Evolutionary conservation across 2,888 invertebrate species (phyloP).

Genomic region (Syrphus vitripennis): DNA sequence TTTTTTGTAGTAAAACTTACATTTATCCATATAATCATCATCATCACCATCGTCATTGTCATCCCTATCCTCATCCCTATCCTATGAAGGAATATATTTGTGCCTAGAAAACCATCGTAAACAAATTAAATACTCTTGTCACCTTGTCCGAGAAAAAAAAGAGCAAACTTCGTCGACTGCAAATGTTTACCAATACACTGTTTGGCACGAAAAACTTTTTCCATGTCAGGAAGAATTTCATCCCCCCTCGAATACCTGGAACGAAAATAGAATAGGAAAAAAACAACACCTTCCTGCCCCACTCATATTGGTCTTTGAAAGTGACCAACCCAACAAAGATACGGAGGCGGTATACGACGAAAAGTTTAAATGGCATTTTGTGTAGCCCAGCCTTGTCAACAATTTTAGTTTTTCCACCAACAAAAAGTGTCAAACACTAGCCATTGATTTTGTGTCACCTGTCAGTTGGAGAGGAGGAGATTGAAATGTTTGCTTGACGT

Average conservation of each 20-base stretch:
- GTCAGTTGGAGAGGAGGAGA: neutral
- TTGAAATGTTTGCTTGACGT: neutral
- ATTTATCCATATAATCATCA: constrained; percentile 21
- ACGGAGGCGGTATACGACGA: neutral
- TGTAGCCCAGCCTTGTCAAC: constrained; percentile 36
- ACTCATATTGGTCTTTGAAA: constrained; percentile 35
- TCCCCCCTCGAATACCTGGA: neutral
- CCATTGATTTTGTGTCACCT: constrained; percentile 57
- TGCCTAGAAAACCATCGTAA: constrained; percentile 64
- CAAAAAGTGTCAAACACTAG: constrained; percentile 42
- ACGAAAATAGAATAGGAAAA: neutral
- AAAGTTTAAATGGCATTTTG: constrained; percentile 62
- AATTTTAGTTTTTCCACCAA: constrained; percentile 35
- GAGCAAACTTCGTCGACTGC: constrained; percentile 42
- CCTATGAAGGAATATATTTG: neutral
- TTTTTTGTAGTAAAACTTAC: constrained; percentile 23
- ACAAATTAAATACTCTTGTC: constrained; percentile 74
- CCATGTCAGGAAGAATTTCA: constrained; percentile 17
- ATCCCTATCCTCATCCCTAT: constrained; percentile 8
- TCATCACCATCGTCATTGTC: constrained; percentile 27
- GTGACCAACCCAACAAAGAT: constrained; percentile 6
- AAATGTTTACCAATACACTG: constrained; percentile 63
- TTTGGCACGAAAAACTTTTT: constrained; percentile 53
- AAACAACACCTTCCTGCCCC: neutral
- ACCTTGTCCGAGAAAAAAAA: constrained; percentile 52